These are phyloP conservation scores for Saturnia pavonia DNA, from an alignment of 2,888 invertebrate genomes.

Conservation along the genomic window DNA sequence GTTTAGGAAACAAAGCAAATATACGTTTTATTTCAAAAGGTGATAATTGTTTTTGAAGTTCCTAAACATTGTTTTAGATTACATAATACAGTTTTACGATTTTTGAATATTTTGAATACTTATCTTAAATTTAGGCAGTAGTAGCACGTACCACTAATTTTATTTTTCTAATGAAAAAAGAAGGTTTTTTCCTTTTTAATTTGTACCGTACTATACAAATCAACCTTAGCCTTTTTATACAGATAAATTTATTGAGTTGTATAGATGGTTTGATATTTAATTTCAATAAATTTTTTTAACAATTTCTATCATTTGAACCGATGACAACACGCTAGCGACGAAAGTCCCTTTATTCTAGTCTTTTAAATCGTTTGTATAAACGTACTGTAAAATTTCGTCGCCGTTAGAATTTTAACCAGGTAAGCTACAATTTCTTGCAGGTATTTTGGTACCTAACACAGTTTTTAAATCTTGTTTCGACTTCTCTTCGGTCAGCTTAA, in stretches of 20 bases:
- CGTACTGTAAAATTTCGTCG: background rate
- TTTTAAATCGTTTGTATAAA: too few species aligned
- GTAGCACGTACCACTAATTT: background rate
- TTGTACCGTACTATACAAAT: background rate
- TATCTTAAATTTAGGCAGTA: background rate
- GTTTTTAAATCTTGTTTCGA: too few species aligned
- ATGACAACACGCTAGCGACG: background rate
- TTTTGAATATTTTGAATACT: background rate
- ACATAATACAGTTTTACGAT: background rate
- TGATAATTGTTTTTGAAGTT: constrained; percentile 4
- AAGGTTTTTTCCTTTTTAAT: background rate
- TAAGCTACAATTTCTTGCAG: too few species aligned
- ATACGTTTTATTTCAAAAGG: constrained; percentile 17
- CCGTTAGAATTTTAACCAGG: background rate
- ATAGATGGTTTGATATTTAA: background rate
- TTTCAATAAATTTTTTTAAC: background rate
- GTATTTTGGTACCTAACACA: too few species aligned
- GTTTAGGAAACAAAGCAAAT: constrained; percentile 28
- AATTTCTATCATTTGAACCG: background rate
- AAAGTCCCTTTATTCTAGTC: too few species aligned
- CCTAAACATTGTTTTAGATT: background rate
- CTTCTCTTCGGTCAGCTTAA: too few species aligned
- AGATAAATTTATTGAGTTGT: background rate
- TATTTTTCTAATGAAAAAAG: background rate
- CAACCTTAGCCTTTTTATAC: background rate